Evolutionary conservation across 2,888 invertebrate genomes (phyloP).

Genomic region (Microctonus aethiopoides): DNA sequence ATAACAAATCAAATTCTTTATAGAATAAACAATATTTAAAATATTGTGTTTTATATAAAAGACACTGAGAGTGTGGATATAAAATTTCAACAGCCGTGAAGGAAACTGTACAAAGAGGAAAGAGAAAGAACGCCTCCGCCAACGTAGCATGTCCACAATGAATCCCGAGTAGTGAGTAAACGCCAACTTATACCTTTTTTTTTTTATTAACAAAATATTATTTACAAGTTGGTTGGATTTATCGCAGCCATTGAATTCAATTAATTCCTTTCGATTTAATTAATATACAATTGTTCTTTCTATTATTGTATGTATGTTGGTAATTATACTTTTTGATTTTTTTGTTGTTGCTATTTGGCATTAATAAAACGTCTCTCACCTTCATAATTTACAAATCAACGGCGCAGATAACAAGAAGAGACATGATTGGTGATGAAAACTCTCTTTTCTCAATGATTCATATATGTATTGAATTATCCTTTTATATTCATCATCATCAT

Average conservation of each 20-base stretch:
- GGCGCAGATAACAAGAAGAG: slow-evolving; percentile 24
- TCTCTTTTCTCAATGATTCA: slow-evolving; percentile 12
- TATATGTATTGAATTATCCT: slow-evolving; percentile 2
- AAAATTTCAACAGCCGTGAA: slow-evolving; percentile 35
- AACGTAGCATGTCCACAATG: slow-evolving; percentile 67
- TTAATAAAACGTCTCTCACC: slow-evolving; percentile 1
- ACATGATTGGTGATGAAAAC: slow-evolving; percentile 11
- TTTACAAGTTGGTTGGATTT: slow-evolving; percentile 18
- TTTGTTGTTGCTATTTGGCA: background rate
- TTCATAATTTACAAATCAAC: slow-evolving; percentile 11
- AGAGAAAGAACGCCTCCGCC: slow-evolving; percentile 38
- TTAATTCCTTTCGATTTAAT: too few relatives aligned
- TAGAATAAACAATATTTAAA: background rate
- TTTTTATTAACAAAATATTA: slow-evolving; percentile 41
- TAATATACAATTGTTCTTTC: background rate
- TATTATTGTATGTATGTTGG: background rate
- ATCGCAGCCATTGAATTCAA: background rate
- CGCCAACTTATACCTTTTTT: slow-evolving; percentile 29
- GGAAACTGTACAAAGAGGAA: slow-evolving; percentile 27
- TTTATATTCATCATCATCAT: background rate
- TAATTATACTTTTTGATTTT: background rate
- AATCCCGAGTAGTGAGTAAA: slow-evolving; percentile 69
- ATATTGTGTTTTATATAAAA: slow-evolving; percentile 1
- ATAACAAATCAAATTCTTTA: slow-evolving; percentile 6
- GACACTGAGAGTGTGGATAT: slow-evolving; percentile 40